These are phyloP conservation scores for Odontamblyopus lacepedii DNA, from an alignment of 2,797 vertebrate species.

Conservation along the genomic window DNA sequence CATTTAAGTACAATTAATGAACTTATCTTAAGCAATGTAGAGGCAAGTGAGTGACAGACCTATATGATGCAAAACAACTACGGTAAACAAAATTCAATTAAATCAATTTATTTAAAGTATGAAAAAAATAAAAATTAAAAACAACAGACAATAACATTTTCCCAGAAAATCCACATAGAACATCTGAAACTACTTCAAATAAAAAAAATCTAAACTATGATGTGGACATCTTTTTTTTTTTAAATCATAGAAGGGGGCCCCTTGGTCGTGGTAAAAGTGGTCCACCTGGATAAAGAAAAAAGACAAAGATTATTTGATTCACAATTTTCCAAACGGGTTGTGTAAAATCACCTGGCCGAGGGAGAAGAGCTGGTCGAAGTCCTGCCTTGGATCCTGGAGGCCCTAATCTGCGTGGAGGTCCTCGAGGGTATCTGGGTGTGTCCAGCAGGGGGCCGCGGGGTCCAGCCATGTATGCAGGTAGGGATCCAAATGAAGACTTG, in stretches of 20 bases:
- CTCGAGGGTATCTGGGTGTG: slow-evolving; percentile 45
- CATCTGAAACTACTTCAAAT: background rate
- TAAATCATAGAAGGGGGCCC: slow-evolving; percentile 51
- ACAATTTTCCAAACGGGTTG: background rate
- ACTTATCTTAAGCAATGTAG: no score
- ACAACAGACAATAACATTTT: background rate
- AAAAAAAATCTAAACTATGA: background rate
- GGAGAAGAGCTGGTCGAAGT: slow-evolving; percentile 66
- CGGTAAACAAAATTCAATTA: no score
- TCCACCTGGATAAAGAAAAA: slow-evolving; percentile 35
- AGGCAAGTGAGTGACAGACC: no score
- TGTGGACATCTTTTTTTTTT: background rate
- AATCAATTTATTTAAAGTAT: no score
- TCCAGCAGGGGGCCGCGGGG: slow-evolving; percentile 55
- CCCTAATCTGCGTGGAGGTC: slow-evolving; percentile 48
- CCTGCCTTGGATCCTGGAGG: slow-evolving; percentile 65
- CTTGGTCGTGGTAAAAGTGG: slow-evolving; percentile 41
- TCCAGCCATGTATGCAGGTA: slow-evolving; percentile 26
- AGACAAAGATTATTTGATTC: background rate
- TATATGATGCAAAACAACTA: no score
- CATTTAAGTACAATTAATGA: no score
- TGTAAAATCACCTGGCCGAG: slow-evolving; percentile 59
- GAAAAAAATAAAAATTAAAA: background rate
- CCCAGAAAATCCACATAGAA: background rate
- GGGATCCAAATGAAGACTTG: slow-evolving; percentile 55